Percentiles rank a stretch among this genome's conserved stretches.
Conservation (phyloP, 2,888 invertebrate genomes). For the Camponotus fellah region DNA sequence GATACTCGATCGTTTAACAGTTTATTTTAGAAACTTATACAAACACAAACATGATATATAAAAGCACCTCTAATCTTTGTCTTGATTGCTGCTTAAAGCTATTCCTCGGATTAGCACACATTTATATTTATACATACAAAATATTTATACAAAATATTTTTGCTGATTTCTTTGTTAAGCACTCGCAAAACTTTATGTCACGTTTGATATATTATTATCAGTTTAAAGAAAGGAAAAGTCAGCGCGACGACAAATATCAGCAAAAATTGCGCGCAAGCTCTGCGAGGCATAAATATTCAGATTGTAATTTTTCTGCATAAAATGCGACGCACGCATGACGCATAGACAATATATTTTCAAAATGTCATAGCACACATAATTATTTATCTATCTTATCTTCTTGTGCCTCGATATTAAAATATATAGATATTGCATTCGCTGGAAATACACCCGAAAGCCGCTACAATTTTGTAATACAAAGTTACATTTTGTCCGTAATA, state of each 20-base stretch:
- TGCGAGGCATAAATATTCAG: slow-evolving; percentile 23
- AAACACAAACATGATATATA: background rate
- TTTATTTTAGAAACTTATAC: slow-evolving; percentile 31
- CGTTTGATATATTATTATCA: background rate
- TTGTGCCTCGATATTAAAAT: slow-evolving; percentile 21
- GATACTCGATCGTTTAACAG: background rate
- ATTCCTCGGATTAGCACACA: slow-evolving; percentile 24
- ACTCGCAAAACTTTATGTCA: background rate
- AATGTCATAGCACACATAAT: slow-evolving; percentile 12
- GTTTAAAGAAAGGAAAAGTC: background rate
- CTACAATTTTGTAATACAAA: slow-evolving; percentile 24
- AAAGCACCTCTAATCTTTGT: background rate
- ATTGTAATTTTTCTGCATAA: background rate
- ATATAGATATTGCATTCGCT: slow-evolving; percentile 5
- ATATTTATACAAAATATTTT: no score
- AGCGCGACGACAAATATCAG: background rate
- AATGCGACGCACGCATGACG: slow-evolving; percentile 16
- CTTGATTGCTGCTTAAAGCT: slow-evolving; percentile 1
- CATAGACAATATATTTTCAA: slow-evolving; percentile 1
- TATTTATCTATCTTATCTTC: slow-evolving; percentile 6
- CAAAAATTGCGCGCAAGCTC: slow-evolving; percentile 7
- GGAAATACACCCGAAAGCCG: slow-evolving; percentile 1
- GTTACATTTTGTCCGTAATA: slow-evolving; percentile 30
- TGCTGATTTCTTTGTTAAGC: slow-evolving; percentile 19
- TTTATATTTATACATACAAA: background rate